Percentiles rank a stretch among this genome's conserved stretches.
These are phyloP conservation scores for Ricordea florida DNA, from an alignment of 92 coral and sea anemone genomes.

Conservation along the genomic window DNA sequence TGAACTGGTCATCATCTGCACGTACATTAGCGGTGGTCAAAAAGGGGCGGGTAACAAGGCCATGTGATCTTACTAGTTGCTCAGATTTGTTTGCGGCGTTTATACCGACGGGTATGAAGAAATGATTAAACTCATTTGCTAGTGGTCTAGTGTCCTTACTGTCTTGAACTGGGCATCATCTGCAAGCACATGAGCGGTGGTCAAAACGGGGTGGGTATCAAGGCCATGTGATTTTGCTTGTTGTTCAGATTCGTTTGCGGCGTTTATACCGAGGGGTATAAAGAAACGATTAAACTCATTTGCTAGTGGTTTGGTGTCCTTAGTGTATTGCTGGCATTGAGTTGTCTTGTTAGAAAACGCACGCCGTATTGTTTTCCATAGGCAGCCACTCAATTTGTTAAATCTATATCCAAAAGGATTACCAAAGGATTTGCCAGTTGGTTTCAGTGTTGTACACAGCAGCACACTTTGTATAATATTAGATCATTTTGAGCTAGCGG, in stretches of 20 bases:
- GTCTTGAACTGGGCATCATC: too few relatives aligned
- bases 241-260: background rate
- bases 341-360: conserved; percentile 9
- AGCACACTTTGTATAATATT: too few relatives aligned
- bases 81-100: conserved; percentile 41
- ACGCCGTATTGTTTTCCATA: conserved; percentile 20
- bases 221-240: background rate
- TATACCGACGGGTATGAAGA: conserved; percentile 39
- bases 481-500: too few relatives aligned
- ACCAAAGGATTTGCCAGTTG: too few relatives aligned
- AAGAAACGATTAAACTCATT: conserved; percentile 5
- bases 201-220: background rate
- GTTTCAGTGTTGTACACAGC: too few relatives aligned
- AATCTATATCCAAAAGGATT: too few relatives aligned
- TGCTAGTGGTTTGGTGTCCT: background rate
- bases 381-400: background rate
- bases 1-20: conserved; percentile 29
- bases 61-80: conserved; percentile 33
- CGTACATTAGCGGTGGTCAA: background rate
- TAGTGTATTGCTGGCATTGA: conserved; percentile 6
- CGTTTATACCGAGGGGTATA: background rate
- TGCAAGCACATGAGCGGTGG: conserved; percentile 16
- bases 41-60: conserved; percentile 28
- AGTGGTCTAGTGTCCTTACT: conserved; percentile 37
- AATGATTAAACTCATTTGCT: conserved; percentile 49